Evolutionary conservation across 53 echinoderm and acorn worm genomes (phyloP), one percentile per base, ranked within the genome.

Genomic region (Hippasteria phrygiana): DNA sequence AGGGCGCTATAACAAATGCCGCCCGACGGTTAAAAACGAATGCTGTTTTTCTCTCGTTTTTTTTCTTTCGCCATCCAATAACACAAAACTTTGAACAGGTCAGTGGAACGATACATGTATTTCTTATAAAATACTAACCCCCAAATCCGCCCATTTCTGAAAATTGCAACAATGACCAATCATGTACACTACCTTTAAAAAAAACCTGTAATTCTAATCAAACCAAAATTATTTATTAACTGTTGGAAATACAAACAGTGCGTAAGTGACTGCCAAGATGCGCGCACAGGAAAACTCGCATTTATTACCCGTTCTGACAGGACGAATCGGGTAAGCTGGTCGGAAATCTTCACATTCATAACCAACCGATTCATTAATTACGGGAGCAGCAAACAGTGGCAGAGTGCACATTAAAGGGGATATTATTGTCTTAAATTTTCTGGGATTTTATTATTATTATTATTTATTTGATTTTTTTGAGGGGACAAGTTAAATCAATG

Each of bases 311-410:
- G 36, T 0, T 35, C 37, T 67, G 69, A 67, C 69, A 67, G 69
- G 33, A 34, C 69, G 3, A 67, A 33, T 35, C 18, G 36, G 69
- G 69, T 67, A 67, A 67, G 69, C 69, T 14, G 36, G 69, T 33
- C 69, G 18, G 69, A 67, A 67, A 67, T 26, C 32, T 67, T 67
- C 69, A 10, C 36, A 67, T 67, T 65, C 12, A 36, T 67, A 67
- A 67, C 69, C 69, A 11, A 31, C 13, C 5, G 18, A 20, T 67
- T 67, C 69, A 67, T 67, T 67, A 67, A 67, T 67, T 35, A 65
- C 34, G 32, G 5, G 28, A 65, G 29, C 65, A 28, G 65, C 65
- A 65, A 65, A 65, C 65, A 65, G 65, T 28, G 65, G 28, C 65
- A 10, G 26, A 33, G 28, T 29, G 5, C 32, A 14, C 5, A 65